Percentiles rank a stretch among this genome's conserved stretches.
Evolutionary conservation across 2,888 invertebrate species (phyloP).

Genomic region (Tubulanus polymorphus): DNA sequence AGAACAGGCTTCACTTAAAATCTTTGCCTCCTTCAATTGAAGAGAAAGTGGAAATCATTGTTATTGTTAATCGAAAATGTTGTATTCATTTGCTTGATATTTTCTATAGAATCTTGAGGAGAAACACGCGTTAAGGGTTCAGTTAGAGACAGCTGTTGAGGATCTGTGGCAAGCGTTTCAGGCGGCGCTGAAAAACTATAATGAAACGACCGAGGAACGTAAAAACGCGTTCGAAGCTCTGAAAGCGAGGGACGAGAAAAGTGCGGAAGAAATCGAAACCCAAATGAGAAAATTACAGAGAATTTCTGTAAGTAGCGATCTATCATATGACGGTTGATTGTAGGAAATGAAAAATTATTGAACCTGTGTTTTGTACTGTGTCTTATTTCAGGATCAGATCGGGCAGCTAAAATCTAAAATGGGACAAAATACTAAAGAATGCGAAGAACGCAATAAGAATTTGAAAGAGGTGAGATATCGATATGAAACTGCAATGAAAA

Average conservation of each 20-base stretch:
- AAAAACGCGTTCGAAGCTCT: conserved; percentile 49
- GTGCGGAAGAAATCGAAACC: conserved; percentile 51
- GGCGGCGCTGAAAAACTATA: conserved; percentile 46
- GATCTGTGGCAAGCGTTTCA: conserved; percentile 49
- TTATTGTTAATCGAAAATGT: too few relatives aligned
- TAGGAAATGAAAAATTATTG: too few relatives aligned
- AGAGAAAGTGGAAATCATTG: too few relatives aligned
- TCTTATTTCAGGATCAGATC: conserved; percentile 44
- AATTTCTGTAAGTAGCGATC: conserved; percentile 48
- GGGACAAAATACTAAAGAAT: conserved; percentile 46
- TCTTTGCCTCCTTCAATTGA: too few relatives aligned
- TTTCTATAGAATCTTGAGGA: conserved; percentile 51
- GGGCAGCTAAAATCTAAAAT: conserved; percentile 47
- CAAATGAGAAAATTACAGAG: conserved; percentile 52
- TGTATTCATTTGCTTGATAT: neutral
- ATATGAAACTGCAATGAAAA: neutral
- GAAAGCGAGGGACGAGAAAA: conserved; percentile 51
- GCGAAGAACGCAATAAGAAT: conserved; percentile 49
- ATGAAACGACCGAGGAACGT: conserved; percentile 50
- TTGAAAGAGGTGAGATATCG: conserved; percentile 48
- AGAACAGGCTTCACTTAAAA: too few relatives aligned
- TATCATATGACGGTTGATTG: too few relatives aligned
- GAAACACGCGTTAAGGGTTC: conserved; percentile 49
- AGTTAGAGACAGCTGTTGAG: conserved; percentile 49
- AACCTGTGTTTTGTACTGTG: neutral